These are phyloP conservation scores for Drosophila ustulata DNA, from an alignment of 2,888 invertebrate genomes.

Conservation along the genomic window DNA sequence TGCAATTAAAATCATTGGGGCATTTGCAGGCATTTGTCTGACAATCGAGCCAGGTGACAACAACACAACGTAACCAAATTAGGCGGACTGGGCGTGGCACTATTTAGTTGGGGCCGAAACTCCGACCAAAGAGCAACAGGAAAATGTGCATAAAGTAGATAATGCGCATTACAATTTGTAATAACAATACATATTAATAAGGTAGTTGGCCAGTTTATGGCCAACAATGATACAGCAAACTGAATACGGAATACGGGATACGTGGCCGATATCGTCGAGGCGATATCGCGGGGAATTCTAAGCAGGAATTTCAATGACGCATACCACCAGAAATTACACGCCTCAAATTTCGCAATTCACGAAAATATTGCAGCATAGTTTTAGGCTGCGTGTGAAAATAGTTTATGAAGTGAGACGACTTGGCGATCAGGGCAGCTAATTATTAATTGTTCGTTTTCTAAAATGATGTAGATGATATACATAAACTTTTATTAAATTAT, in stretches of 20 bases:
- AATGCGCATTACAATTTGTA: slow-evolving; percentile 63
- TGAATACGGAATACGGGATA: slow-evolving; percentile 8
- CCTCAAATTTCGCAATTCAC: neutral
- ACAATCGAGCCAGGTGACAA: slow-evolving; percentile 45
- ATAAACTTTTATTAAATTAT: no score
- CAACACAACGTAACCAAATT: slow-evolving; percentile 34
- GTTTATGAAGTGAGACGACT: neutral
- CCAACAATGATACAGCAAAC: slow-evolving; percentile 34
- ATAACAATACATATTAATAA: slow-evolving; percentile 58
- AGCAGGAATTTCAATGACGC: slow-evolving; percentile 25
- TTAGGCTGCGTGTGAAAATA: neutral
- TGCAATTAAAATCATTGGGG: slow-evolving; percentile 79
- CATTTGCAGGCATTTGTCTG: slow-evolving; percentile 44
- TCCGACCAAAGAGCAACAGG: slow-evolving; percentile 64
- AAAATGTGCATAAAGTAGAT: slow-evolving; percentile 78
- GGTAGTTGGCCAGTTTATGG: slow-evolving; percentile 63
- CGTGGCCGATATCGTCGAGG: slow-evolving; percentile 10
- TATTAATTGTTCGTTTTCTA: no score
- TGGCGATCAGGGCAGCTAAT: neutral
- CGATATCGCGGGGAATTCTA: slow-evolving; percentile 47
- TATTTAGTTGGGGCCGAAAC: neutral
- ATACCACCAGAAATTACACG: neutral
- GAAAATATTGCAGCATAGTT: slow-evolving; percentile 20
- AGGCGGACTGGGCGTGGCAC: slow-evolving; percentile 38
- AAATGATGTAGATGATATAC: no score